phyloP scores from a whole-genome alignment of 1,140 invertebrate genomes.

The Dreissena polymorpha region DNA sequence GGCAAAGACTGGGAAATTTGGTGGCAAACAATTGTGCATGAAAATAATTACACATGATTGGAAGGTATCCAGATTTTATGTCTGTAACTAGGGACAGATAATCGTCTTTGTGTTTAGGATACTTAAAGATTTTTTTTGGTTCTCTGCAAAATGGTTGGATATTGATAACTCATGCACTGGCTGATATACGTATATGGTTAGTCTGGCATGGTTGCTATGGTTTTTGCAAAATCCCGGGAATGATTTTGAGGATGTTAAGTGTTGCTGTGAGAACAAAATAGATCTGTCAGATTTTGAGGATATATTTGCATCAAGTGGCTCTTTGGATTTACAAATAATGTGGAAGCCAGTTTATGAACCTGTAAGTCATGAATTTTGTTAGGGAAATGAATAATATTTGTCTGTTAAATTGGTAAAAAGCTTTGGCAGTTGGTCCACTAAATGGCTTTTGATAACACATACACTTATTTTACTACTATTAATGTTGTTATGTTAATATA shows the following conservation, averaged over 20 bases:
- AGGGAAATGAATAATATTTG: no score
- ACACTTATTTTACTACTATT: no score
- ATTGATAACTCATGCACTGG: neutral
- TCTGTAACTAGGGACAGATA: constrained; percentile 41
- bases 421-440: no score
- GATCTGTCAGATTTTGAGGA: neutral
- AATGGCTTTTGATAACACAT: no score
- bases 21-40: constrained; percentile 38
- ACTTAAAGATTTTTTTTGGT: constrained; percentile 1
- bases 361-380: constrained; percentile 32
- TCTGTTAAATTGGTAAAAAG: no score
- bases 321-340: constrained; percentile 32
- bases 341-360: constrained; percentile 47
- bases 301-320: neutral
- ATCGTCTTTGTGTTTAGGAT: constrained; percentile 20
- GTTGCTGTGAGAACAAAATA: constrained; percentile 24
- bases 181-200: constrained; percentile 7
- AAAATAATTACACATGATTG: constrained; percentile 33
- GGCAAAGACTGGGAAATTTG: constrained; percentile 1
- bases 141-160: neutral
- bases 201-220: constrained; percentile 32
- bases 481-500: no score
- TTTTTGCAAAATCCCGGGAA: neutral
- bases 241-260: constrained; percentile 36
- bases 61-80: constrained; percentile 39